Conservation (phyloP, 2,888 invertebrate species). For the Ennomos fuscantarius region DNA sequence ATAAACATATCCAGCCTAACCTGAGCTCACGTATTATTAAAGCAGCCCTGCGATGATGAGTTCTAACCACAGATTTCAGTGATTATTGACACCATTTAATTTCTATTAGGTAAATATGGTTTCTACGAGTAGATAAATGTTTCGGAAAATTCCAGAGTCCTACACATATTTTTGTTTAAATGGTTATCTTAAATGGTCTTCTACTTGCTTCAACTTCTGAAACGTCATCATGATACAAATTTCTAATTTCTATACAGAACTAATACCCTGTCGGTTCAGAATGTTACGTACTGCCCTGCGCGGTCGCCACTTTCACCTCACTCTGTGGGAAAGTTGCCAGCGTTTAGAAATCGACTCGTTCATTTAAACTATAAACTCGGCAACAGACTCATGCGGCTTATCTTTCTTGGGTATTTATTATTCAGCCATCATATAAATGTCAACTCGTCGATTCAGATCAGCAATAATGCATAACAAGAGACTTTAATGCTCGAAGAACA, state of each 20-base stretch:
- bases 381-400: conserved; percentile 31
- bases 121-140: no score
- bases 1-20: no score
- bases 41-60: no score
- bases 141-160: no score
- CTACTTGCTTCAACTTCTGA: no score
- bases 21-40: no score
- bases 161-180: no score
- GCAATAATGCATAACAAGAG: conserved; percentile 17
- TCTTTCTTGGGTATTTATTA: conserved; percentile 17
- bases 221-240: conserved; percentile 44
- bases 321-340: conserved; percentile 76
- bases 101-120: no score
- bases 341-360: conserved; percentile 73
- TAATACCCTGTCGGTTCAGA: conserved; percentile 70
- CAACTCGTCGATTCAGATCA: conserved; percentile 15
- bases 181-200: conserved; percentile 5
- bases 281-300: conserved; percentile 68
- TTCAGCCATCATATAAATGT: conserved; percentile 22
- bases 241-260: conserved; percentile 55
- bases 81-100: no score
- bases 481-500: conserved; percentile 9
- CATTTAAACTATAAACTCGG: conserved; percentile 51
- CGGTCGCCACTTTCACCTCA: conserved; percentile 78
- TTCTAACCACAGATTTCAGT: no score